phyloP scores from a whole-genome alignment of 2,888 invertebrate species.

The Aphidius colemani region DNA sequence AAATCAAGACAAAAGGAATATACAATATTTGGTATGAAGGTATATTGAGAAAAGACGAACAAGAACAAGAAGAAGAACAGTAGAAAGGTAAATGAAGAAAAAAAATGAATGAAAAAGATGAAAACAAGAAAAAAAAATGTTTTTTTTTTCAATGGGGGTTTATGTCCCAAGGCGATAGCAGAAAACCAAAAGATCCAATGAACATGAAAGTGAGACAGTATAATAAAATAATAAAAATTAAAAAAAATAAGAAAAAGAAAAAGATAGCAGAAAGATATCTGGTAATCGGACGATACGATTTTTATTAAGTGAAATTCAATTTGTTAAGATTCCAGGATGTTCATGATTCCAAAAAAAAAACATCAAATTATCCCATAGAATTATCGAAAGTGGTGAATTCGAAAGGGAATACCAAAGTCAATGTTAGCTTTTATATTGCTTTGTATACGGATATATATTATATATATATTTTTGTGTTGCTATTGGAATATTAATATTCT shows the following conservation, averaged over 20 bases:
- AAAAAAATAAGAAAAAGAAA: conserved; percentile 11
- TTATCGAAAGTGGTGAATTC: conserved; percentile 45
- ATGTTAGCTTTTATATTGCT: background rate
- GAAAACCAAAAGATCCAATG: conserved; percentile 27
- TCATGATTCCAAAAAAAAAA: conserved; percentile 37
- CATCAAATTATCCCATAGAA: conserved; percentile 53
- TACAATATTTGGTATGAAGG: background rate
- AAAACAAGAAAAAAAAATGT: conserved; percentile 16
- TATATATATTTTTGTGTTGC: conserved; percentile 21
- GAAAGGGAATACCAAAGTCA: conserved; percentile 15
- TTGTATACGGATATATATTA: conserved; percentile 6
- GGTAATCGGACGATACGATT: conserved; percentile 43
- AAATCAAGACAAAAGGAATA: background rate
- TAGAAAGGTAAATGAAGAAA: conserved; percentile 20
- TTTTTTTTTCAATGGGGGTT: too few relatives aligned
- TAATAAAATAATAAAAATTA: conserved; percentile 6
- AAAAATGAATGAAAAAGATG: conserved; percentile 14
- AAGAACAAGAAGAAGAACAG: conserved; percentile 15
- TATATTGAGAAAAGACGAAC: too few relatives aligned
- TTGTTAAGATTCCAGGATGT: conserved; percentile 45
- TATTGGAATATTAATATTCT: conserved; percentile 24
- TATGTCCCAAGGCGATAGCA: conserved; percentile 9
- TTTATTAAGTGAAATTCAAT: conserved; percentile 56
- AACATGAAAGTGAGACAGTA: background rate
- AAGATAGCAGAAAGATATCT: conserved; percentile 13